Base-by-base conservation (phyloP, 2,113 vertebrate species). In the Danionella cerebrum region DNA sequence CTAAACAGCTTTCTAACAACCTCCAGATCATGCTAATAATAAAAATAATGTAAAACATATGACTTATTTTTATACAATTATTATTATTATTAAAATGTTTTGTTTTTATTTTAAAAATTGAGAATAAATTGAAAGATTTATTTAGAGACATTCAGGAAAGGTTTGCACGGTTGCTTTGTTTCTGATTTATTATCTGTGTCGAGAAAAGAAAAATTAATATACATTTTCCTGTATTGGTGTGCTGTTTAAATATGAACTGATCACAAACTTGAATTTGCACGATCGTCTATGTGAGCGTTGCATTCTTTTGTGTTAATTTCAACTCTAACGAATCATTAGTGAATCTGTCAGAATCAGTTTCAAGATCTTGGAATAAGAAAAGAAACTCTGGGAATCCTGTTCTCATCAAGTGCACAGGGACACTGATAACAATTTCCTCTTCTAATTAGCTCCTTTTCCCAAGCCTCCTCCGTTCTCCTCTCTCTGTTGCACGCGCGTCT, bases 361-460 rank as follows among this genome's bases (percentile, higher is more conserved):
- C 18, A 8, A 60, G 22, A 18, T 57, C 53, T 7, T 38, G 21
- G 57, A 60, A 31, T n/a, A 60, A 45, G 14, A 22, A 1, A 35
- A 18, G 19, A 64, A 47, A 35, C 18, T 45, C 12, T 64, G 29
- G 5, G 27, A 45, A 22, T 63, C 25, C 6, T 47, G 8, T 38
- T 39, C 38, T 16, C 65, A 69, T 77, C 78, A 80, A 78, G 80
- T 52, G 12, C 74, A 82, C 85, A 87, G 86, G 87, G 86, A 80
- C 84, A 79, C 81, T 74, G 82, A 85, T 87, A 87, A 88, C 85
- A 87, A 86, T 87, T 88, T 87, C 82, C 83, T 88, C 77, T 82
- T 82, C 86, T 88, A 90, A 90, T 90, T 90, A 88, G 84, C 80
- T 79, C 78, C 80, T 81, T 87, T 57, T 75, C 86, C 85, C 84